Base-by-base conservation (phyloP, 2,797 vertebrate genomes). In the Diglossa cyanea region DNA sequence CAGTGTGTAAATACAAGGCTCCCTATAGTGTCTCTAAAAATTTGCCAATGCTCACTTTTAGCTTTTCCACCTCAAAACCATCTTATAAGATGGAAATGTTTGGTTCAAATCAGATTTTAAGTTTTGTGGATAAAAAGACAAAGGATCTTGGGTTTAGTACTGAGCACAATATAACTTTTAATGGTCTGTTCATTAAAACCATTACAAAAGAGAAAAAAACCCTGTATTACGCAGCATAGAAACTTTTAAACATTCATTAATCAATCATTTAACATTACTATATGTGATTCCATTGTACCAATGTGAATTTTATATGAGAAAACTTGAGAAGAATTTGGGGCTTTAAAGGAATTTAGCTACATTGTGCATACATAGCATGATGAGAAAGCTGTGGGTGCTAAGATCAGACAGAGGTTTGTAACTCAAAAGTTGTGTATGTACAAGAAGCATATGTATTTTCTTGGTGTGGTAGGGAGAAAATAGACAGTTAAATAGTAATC, bases 1-100 rank as follows among this genome's bases (percentile, higher is more conserved):
- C 63, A 81, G 10, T 71, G 79, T 33, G 42, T 73, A 94, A 88
- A 93, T 95, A 54, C 20, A 40, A 93, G 54, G n/a, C 67, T 94
- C 75, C 85, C 93, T 50, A 13, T 7, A 54, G 73, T 35, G 80
- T 45, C 50, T 61, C 63, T 63, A 84, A 93, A 80, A 82, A 91
- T 84, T 61, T 30, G 47, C 9, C 58, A 20, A 35, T 83, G 51
- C 21, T 74, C 51, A 62, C 39, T 83, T 76, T 89, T 25, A 71
- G 58, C 24, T 53, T 76, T 91, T 86, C 39, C 7, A 24, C 17
- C 37, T 48, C 35, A n/a, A 58, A 87, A 88, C 10, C 47, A 77
- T 76, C 63, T 79, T 31, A 17, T 11, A 94, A 86, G 42, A 23
- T 45, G 26, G 25, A 35, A n/a, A 94, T 79, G 14, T 57, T 82